These are phyloP conservation scores for Serripes groenlandicus DNA, from an alignment of 2,888 invertebrate species.

Conservation along the genomic window DNA sequence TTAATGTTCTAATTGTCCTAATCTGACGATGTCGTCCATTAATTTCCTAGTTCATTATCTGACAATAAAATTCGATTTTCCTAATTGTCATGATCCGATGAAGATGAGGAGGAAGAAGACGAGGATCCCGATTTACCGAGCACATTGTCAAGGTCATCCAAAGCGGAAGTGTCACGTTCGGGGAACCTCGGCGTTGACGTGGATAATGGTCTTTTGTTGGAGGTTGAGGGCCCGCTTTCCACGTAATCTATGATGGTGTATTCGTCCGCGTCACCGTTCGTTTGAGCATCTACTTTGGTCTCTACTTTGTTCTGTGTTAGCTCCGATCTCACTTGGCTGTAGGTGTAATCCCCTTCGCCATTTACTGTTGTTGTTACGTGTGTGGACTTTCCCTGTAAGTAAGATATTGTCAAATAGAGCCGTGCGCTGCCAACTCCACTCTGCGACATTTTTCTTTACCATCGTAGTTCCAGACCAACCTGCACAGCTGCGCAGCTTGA, in stretches of 20 bases:
- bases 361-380: background rate
- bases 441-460: no score
- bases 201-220: slow-evolving; percentile 1
- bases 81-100: no score
- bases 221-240: background rate
- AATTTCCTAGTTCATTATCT: no score
- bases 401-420: no score
- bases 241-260: slow-evolving; percentile 35
- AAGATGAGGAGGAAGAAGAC: slow-evolving; percentile 12
- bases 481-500: no score
- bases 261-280: background rate
- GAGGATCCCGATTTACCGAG: slow-evolving; percentile 1
- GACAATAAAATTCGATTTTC: no score
- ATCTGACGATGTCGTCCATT: no score
- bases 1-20: no score
- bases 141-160: slow-evolving; percentile 23
- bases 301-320: background rate
- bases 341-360: background rate
- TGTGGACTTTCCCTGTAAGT: no score
- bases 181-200: slow-evolving; percentile 36
- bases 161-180: slow-evolving; percentile 19
- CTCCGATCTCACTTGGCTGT: slow-evolving; percentile 7
- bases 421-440: no score
- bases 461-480: no score
- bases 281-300: no score